These are phyloP conservation scores for Procambarus virginalis DNA, from an alignment of 1,140 invertebrate genomes.

Conservation along the genomic window DNA sequence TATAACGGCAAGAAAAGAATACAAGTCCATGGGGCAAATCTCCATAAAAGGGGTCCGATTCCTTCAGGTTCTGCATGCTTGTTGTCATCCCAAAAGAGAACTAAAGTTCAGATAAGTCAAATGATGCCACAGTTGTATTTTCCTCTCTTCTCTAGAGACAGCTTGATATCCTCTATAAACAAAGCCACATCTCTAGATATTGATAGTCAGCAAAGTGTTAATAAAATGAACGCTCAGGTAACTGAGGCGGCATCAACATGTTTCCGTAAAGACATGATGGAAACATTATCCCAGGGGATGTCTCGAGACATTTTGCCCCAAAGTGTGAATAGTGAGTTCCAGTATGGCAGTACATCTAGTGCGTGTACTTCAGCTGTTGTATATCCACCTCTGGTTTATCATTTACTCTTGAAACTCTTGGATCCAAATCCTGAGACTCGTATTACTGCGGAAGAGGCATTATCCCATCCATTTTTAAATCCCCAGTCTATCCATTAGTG, in stretches of 20 bases:
- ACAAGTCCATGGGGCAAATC: not conserved
- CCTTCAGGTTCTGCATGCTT: not conserved
- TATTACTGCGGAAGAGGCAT: conserved; percentile 83
- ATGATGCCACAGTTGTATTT: not conserved
- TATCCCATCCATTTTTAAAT: conserved; percentile 83
- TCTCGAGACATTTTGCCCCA: not conserved
- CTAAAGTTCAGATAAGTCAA: not conserved
- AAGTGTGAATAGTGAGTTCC: not conserved
- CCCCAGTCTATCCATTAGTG: not conserved
- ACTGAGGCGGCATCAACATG: not conserved
- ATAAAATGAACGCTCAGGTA: not conserved
- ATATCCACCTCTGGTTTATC: conserved; percentile 83
- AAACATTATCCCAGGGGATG: not conserved
- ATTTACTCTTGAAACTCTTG: conserved; percentile 83
- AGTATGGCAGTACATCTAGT: not conserved
- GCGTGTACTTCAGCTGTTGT: conserved; percentile 17
- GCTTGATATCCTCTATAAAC: not conserved
- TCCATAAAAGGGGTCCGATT: not conserved
- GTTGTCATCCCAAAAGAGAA: not conserved
- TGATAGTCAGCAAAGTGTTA: not conserved
- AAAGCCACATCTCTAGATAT: not conserved
- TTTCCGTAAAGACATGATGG: not conserved
- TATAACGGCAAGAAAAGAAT: not conserved
- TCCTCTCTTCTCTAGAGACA: not conserved
- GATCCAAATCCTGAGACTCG: conserved; percentile 84